A percentile compares a stretch with the other conserved stretches of the same genome.
phyloP scores from a whole-genome alignment of 2,113 vertebrate species.

The Tenrec ecaudatus region DNA sequence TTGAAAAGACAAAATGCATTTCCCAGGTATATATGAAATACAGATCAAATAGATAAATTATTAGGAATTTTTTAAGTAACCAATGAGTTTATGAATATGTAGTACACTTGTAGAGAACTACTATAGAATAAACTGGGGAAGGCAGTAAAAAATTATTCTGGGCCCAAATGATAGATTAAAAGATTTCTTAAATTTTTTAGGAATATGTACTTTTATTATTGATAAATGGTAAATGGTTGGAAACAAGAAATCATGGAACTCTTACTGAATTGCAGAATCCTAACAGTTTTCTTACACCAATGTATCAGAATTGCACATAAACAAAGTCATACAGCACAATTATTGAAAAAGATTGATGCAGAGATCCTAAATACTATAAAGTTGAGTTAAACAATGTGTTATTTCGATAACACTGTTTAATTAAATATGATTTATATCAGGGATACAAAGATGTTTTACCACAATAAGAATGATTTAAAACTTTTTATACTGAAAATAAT shows the following conservation, averaged over 20 bases:
- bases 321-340: neutral
- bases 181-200: neutral
- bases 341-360: neutral
- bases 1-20: neutral
- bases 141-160: neutral
- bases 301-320: neutral
- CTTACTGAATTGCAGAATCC: neutral
- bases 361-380: neutral
- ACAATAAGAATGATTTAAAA: neutral
- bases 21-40: neutral
- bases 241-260: neutral
- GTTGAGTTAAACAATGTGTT: neutral
- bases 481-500: no score
- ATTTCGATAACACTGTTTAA: neutral
- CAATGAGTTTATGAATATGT: neutral
- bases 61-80: neutral
- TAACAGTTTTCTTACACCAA: neutral
- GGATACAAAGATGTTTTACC: neutral
- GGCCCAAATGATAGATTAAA: neutral
- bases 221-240: neutral
- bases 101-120: neutral
- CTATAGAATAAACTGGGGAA: neutral
- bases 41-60: neutral
- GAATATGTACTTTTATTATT: neutral
- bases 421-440: neutral